phyloP scores from a whole-genome alignment of 2,113 vertebrate genomes.

The Colaptes auratus region DNA sequence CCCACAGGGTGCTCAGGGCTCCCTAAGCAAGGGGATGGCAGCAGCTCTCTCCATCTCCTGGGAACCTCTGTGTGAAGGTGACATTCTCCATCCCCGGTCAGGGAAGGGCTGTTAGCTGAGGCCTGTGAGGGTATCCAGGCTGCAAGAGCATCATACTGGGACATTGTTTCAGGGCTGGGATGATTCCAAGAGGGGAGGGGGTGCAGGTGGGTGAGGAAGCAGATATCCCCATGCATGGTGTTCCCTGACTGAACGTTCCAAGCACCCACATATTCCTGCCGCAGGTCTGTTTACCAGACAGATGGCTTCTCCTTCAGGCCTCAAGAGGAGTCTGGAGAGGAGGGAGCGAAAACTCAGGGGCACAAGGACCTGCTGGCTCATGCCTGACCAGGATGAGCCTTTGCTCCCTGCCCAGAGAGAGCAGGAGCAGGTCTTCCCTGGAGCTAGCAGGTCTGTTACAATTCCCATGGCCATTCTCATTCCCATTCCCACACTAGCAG shows the following conservation, averaged over 20 bases:
- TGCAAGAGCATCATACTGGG: background rate
- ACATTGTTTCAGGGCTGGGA: background rate
- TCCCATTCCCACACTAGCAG: background rate
- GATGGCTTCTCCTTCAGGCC: rapidly evolving
- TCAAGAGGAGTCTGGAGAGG: background rate
- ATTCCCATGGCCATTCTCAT: background rate
- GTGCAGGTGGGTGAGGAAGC: background rate
- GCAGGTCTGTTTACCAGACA: background rate
- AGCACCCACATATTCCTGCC: rapidly evolving
- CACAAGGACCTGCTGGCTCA: background rate
- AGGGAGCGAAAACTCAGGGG: background rate
- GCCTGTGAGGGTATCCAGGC: background rate
- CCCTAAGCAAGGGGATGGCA: background rate
- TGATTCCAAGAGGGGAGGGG: background rate
- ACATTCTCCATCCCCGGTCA: rapidly evolving
- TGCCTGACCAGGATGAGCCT: rapidly evolving
- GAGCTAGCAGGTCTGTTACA: background rate
- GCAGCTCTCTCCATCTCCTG: background rate
- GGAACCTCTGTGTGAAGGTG: rapidly evolving
- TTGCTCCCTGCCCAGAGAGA: background rate
- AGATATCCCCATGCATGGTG: rapidly evolving
- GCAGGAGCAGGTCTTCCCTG: background rate
- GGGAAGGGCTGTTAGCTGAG: background rate
- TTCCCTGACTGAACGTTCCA: background rate
- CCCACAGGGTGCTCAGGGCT: background rate